Percentiles rank a stretch among this genome's conserved stretches.
Conservation (phyloP, 2,888 invertebrate species). For the Cryptus viduatorius region DNA sequence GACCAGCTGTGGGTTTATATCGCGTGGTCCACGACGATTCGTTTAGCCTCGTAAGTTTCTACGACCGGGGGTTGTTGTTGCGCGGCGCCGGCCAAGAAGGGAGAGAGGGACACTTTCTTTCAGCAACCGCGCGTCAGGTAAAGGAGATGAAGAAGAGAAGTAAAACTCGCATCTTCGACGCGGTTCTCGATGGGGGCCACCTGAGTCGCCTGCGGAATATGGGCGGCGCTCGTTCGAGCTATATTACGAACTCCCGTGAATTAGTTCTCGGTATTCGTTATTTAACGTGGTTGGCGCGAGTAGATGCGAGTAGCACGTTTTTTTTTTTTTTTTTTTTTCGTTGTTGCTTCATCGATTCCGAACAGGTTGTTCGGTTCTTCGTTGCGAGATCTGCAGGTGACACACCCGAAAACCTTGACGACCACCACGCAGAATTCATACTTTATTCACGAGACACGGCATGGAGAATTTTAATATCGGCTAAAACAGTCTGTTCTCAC, state of each 20-base stretch:
- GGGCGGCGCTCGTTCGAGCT: constrained; percentile 64
- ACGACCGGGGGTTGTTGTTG: background rate
- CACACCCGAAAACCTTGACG: background rate
- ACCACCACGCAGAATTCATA: background rate
- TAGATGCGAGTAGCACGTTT: constrained; percentile 28
- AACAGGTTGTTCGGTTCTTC: background rate
- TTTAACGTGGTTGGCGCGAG: constrained; percentile 56
- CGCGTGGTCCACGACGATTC: constrained; percentile 66
- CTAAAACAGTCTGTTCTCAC: background rate
- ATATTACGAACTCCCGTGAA: constrained; percentile 70
- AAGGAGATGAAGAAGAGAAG: constrained; percentile 20
- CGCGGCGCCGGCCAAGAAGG: constrained; percentile 40
- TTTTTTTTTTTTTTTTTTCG: background rate
- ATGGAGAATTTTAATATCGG: constrained; percentile 35
- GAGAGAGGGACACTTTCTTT: constrained; percentile 61
- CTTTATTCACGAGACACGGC: background rate
- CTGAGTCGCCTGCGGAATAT: constrained; percentile 70
- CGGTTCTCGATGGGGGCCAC: constrained; percentile 57
- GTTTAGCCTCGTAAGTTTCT: constrained; percentile 45
- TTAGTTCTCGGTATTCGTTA: constrained; percentile 78
- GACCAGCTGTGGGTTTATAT: constrained; percentile 60
- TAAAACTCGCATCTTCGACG: constrained; percentile 43
- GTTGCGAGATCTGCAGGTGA: constrained; percentile 26
- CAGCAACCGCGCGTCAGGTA: constrained; percentile 30
- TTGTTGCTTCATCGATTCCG: background rate